Base-by-base conservation (phyloP, 1,140 invertebrate genomes). In the Bombus breviceps region DNA sequence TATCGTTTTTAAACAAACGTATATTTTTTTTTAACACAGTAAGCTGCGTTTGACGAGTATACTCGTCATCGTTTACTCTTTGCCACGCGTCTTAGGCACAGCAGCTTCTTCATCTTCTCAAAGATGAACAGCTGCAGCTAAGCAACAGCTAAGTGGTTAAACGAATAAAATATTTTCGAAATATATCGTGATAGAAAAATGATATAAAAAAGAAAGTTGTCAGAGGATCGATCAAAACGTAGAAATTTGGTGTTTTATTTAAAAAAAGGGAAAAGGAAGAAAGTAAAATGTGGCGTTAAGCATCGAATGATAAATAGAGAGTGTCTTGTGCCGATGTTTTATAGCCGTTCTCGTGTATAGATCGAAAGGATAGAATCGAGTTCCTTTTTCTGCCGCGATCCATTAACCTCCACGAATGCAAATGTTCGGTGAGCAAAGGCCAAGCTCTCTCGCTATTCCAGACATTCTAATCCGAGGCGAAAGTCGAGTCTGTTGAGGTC, bases 391-490 rank as follows among this genome's bases (percentile, higher is more conserved):
- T 83, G 59, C 34, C 43, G 47, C 81, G 43, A 80, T 84, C 76
- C 76, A 79, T 84, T 84, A 84, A 84, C 81, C 81, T 77, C 81
- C 34, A 77, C 81, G 59, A 82, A 82, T 72, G 83, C 76, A 79
- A 84, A 84, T 84, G 66, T 6, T 80, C 68, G 75, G 15, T 37
- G 83, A 62, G 83, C 76, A 84, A 84, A 84, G 83, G 83, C 83
- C 83, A 77, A 71, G 83, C 76, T 84, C 83, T 68, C 43, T 41
- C 62, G 43, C 59, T 83, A 62, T 22, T 72, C 76, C 39, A 71
- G 66, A 62, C 76, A 71, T 84, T 84, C 83, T 84, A 84, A 80
- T 84, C 43, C 68, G 15, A 72, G 43, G 83, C 83, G 76, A 84
- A 84, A 84, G 83, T 84, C 83, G 32, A n/a, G 39, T 25, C 32